These are phyloP conservation scores for Papilio protenor DNA, from an alignment of 2,888 invertebrate species.

Conservation along the genomic window DNA sequence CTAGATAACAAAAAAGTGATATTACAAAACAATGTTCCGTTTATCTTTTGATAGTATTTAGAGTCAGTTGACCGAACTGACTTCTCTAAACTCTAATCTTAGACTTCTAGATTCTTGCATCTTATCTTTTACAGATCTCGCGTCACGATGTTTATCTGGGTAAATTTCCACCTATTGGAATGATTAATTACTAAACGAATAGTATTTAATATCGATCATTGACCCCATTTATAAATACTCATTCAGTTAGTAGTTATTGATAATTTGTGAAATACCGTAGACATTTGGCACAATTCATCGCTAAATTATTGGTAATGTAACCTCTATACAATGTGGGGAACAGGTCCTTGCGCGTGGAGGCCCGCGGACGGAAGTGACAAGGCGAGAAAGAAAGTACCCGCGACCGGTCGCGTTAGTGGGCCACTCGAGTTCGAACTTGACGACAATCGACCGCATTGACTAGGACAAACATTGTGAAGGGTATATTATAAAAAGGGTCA, in stretches of 20 bases:
- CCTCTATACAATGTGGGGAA: slow-evolving; percentile 48
- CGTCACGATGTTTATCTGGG: too few species aligned
- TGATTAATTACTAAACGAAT: too few species aligned
- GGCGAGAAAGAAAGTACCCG: slow-evolving; percentile 79
- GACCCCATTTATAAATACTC: too few species aligned
- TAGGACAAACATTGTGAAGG: slow-evolving; percentile 24
- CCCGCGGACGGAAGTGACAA: slow-evolving; percentile 82
- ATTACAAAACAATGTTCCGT: not conserved
- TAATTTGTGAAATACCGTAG: not conserved
- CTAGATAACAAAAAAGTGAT: slow-evolving; percentile 1
- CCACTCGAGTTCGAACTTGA: slow-evolving; percentile 53
- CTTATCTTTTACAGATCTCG: too few species aligned
- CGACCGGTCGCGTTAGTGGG: slow-evolving; percentile 81
- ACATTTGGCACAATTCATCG: slow-evolving; percentile 16
- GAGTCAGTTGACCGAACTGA: not conserved
- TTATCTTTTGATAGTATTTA: not conserved
- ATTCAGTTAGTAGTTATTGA: not conserved
- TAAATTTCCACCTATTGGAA: too few species aligned
- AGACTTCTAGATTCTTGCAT: too few species aligned
- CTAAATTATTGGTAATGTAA: slow-evolving; percentile 40
- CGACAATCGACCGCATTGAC: slow-evolving; percentile 34
- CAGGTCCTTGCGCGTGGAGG: slow-evolving; percentile 78
- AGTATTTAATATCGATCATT: too few species aligned
- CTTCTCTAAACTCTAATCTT: too few species aligned
- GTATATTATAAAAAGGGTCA: not conserved